Conservation (phyloP, 1,140 invertebrate genomes). For the Lucilia sericata region DNA sequence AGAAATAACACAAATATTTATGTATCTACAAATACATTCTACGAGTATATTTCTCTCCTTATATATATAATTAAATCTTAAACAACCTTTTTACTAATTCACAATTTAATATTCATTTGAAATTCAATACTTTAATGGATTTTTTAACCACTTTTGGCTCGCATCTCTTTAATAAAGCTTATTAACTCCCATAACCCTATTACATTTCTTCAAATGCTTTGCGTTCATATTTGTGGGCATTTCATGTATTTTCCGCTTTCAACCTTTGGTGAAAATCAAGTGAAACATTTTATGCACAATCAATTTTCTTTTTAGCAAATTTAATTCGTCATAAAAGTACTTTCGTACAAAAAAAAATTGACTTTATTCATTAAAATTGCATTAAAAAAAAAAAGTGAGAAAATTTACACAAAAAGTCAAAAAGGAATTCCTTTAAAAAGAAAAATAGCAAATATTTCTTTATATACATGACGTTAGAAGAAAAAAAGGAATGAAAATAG, state of each 20-base stretch:
- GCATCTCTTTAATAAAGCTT: slow-evolving; percentile 31
- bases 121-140: slow-evolving; percentile 48
- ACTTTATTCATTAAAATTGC: not conserved
- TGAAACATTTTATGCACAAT: not conserved
- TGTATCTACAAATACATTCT: too few relatives aligned
- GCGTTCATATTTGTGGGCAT: not conserved
- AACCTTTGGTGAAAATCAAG: not conserved
- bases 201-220: not conserved
- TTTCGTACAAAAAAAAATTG: not conserved
- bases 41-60: too few relatives aligned
- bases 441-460: too few relatives aligned
- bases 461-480: too few relatives aligned
- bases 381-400: not conserved
- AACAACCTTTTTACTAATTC: not conserved
- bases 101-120: slow-evolving; percentile 35
- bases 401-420: too few relatives aligned
- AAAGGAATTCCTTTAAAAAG: slow-evolving; percentile 11
- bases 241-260: not conserved
- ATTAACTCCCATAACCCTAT: not conserved
- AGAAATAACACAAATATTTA: too few relatives aligned
- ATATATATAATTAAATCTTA: too few relatives aligned
- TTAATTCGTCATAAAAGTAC: not conserved
- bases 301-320: not conserved
- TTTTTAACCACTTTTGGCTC: slow-evolving; percentile 36
- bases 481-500: not conserved